Conservation (phyloP, 2,797 vertebrate genomes). For the Bovichtus diacanthus region DNA sequence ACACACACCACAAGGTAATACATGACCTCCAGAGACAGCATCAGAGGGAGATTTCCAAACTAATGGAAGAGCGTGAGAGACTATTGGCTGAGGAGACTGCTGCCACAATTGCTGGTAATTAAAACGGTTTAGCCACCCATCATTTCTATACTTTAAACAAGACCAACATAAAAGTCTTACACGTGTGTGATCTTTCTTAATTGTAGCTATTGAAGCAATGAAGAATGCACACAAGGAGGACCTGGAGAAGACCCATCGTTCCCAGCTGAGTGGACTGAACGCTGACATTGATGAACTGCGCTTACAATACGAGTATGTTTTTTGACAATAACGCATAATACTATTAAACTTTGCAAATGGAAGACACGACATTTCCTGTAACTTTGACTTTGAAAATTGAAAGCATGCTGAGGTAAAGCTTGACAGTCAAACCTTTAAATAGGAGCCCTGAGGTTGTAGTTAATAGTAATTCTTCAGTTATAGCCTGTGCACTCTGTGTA, state of each 20-base stretch:
- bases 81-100: conserved; percentile 96
- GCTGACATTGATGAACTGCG: conserved; percentile 94
- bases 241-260: conserved; percentile 94
- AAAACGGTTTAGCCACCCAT: not conserved
- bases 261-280: conserved; percentile 93
- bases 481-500: not conserved
- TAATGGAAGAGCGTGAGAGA: conserved; percentile 95
- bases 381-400: not conserved
- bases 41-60: conserved; percentile 96
- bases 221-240: conserved; percentile 98
- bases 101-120: conserved; percentile 95
- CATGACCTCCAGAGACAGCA: conserved; percentile 97
- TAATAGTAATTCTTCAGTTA: no score
- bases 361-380: not conserved
- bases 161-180: not conserved
- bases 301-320: conserved; percentile 93
- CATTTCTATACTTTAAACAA: not conserved
- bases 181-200: conserved; percentile 5
- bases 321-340: not conserved
- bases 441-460: not conserved
- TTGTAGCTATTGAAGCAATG: conserved; percentile 97
- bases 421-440: not conserved
- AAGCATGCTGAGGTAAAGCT: not conserved
- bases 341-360: not conserved
- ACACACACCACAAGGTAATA: conserved; percentile 96